These are phyloP conservation scores for Galeopsomyia nigrocyanea DNA, from an alignment of 2,888 invertebrate species.

Conservation along the genomic window DNA sequence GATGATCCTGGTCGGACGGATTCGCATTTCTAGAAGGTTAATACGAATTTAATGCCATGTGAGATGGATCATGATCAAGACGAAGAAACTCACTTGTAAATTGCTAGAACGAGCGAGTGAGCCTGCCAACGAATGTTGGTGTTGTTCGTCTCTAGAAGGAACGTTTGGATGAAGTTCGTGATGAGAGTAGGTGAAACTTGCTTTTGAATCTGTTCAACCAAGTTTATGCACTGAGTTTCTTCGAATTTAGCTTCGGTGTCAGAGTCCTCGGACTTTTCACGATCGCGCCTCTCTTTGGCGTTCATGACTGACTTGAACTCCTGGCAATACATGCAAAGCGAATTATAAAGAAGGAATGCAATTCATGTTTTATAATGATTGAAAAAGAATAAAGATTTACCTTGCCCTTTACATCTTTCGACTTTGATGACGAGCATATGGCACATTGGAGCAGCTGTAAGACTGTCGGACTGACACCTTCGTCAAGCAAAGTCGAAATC, in stretches of 20 bases:
- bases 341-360: not conserved
- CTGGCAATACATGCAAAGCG: conserved; percentile 46
- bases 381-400: conserved; percentile 44
- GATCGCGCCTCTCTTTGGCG: conserved; percentile 72
- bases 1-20: conserved; percentile 80
- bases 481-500: conserved; percentile 85
- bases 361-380: not conserved
- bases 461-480: conserved; percentile 91
- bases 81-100: conserved; percentile 78
- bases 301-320: conserved; percentile 57
- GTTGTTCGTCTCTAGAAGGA: conserved; percentile 93
- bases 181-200: conserved; percentile 71
- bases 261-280: conserved; percentile 78
- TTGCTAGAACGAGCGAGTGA: conserved; percentile 86
- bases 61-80: conserved; percentile 4
- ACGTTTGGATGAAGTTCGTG: conserved; percentile 85
- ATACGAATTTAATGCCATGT: conserved; percentile 3
- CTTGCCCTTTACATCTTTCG: conserved; percentile 60
- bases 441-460: conserved; percentile 92
- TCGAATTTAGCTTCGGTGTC: conserved; percentile 77
- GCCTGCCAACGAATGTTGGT: conserved; percentile 96
- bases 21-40: conserved; percentile 78
- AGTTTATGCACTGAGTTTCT: conserved; percentile 76
- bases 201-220: conserved; percentile 80
- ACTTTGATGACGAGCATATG: conserved; percentile 75